Percentiles rank a stretch among this genome's conserved stretches.
Evolutionary conservation across 1,140 invertebrate species (phyloP).

Genomic region (Pomacea maculata): DNA sequence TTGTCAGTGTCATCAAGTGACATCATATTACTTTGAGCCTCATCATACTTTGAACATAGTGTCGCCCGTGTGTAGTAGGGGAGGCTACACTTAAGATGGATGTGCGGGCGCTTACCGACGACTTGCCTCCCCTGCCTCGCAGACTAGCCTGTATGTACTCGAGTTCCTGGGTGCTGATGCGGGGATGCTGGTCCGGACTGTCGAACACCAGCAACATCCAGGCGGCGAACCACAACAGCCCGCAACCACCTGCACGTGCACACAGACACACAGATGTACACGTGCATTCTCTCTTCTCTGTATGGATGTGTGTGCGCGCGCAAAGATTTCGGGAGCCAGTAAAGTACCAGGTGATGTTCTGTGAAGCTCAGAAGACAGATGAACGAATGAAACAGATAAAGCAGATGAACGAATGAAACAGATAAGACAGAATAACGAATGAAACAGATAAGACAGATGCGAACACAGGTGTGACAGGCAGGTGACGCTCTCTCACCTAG

Average conservation of each 20-base stretch:
- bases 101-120: background rate
- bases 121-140: background rate
- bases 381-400: background rate
- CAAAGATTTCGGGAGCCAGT: background rate
- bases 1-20: no score
- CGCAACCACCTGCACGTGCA: constrained; percentile 34
- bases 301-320: background rate
- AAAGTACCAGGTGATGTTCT: background rate
- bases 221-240: constrained; percentile 47
- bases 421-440: background rate
- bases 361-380: no score
- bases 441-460: background rate
- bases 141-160: constrained; percentile 46
- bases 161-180: constrained; percentile 43
- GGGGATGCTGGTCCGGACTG: constrained; percentile 46
- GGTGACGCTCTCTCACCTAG: constrained; percentile 29
- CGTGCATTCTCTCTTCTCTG: background rate
- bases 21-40: no score
- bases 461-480: background rate
- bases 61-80: no score
- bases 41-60: no score
- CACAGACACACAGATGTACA: constrained; percentile 6
- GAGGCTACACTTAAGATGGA: no score
- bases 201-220: constrained; percentile 49
- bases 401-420: background rate